Evolutionary conservation across 2,797 vertebrate species (phyloP).

Genomic region (Gadopsis bispinosus): DNA sequence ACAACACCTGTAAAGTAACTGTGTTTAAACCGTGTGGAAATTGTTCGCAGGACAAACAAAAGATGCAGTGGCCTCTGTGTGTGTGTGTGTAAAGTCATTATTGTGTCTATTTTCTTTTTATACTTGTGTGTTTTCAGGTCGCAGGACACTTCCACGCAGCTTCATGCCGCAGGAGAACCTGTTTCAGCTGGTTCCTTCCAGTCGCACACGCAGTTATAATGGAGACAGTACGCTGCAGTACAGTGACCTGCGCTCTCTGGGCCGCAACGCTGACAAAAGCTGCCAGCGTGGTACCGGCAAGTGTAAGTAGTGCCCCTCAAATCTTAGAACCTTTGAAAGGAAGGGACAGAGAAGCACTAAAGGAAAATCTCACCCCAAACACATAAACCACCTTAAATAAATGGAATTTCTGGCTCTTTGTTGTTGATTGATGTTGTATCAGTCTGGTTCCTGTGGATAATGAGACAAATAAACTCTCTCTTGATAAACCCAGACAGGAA

Average conservation of each 20-base stretch:
- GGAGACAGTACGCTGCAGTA: constrained; percentile 89
- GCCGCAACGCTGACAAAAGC: constrained; percentile 85
- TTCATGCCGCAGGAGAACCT: constrained; percentile 92
- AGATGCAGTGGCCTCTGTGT: neutral
- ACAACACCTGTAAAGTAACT: constrained; percentile 52
- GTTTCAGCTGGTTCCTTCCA: constrained; percentile 91
- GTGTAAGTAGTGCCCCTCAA: constrained; percentile 74
- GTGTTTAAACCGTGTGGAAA: constrained; percentile 35
- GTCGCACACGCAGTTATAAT: constrained; percentile 90
- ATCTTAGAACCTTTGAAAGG: neutral
- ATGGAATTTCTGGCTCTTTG: neutral
- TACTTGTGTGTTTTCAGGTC: constrained; percentile 78
- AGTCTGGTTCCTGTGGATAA: constrained; percentile 38
- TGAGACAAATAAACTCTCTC: constrained; percentile 1
- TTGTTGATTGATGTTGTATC: constrained; percentile 21
- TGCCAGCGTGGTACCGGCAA: constrained; percentile 83
- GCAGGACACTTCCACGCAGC: constrained; percentile 93
- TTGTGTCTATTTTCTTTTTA: neutral
- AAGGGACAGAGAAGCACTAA: neutral
- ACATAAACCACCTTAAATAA: neutral
- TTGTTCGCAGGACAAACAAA: constrained; percentile 25
- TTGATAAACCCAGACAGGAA: constrained; percentile 17
- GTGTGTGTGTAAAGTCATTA: constrained; percentile 3
- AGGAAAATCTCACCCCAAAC: neutral
- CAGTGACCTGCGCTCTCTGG: constrained; percentile 85